Percentiles rank a stretch among this genome's conserved stretches.
phyloP scores from a whole-genome alignment of 2,797 vertebrate genomes.

The Rhincodon typus region DNA sequence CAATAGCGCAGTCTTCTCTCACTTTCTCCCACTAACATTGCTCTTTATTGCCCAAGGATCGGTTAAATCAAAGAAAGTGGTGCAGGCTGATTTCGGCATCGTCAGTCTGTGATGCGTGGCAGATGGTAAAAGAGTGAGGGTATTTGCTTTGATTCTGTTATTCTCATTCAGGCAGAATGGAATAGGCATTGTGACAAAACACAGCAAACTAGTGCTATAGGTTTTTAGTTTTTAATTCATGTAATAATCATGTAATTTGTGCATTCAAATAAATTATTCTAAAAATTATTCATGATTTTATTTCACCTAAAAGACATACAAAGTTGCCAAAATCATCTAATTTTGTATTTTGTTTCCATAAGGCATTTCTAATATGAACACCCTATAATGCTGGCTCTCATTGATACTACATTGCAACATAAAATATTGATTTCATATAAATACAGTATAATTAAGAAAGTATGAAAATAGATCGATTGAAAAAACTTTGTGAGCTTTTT shows the following conservation, averaged over 20 bases:
- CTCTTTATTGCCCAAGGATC: neutral
- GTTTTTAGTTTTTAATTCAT: conserved; percentile 6
- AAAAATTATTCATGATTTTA: neutral
- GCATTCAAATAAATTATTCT: too few relatives aligned
- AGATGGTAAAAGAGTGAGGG: neutral
- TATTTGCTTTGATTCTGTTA: neutral
- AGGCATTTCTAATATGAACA: neutral
- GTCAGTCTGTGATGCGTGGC: neutral
- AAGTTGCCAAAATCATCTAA: neutral
- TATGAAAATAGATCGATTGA: neutral
- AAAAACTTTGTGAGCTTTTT: neutral
- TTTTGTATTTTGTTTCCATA: neutral
- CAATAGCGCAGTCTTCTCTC: neutral
- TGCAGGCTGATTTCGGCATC: neutral
- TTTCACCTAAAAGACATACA: neutral
- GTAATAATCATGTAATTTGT: neutral
- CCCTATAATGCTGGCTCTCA: neutral
- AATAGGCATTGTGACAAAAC: neutral
- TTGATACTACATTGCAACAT: too few relatives aligned
- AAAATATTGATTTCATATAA: neutral
- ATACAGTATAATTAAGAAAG: neutral
- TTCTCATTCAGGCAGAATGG: neutral
- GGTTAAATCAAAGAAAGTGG: neutral
- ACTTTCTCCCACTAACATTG: neutral
- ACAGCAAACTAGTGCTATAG: neutral